Evolutionary conservation across 2,888 invertebrate species (phyloP), one percentile per base, ranked within the genome.

Genomic region (Acrocyrtus sp.): DNA sequence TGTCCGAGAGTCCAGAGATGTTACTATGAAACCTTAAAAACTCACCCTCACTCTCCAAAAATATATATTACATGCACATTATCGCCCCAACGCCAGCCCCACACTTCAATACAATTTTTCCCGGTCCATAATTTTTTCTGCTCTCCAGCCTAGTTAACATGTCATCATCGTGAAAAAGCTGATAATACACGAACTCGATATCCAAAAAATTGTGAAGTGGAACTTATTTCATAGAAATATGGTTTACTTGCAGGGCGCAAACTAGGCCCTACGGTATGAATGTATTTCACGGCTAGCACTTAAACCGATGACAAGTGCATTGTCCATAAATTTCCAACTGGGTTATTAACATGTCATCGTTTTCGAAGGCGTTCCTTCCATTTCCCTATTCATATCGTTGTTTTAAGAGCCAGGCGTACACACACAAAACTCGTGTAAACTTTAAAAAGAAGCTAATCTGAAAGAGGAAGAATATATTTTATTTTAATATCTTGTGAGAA

Each of bases 321-420:
- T 56, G 34, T 67, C 72, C 76, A 79, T 79, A 79, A 79, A 79
- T 79, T 77, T 76, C 61, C 69, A 65, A 78, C 75, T 62, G 79
- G 76, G 78, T 79, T 79, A 79, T 79, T 79, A 79, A 79, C 75
- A 75, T 79, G 79, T 79, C 79, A 78, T 75, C 69, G 74, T 60
- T 65, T 68, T 69, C 67, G 39, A 63, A 78, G 79, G 79, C 79
- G 79, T 79, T 77, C 72, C 60, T 74, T n/a, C 51, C 54, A 72
- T 69, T 72, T 54, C 50, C 51, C 56, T 39, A 4, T 27, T 53
- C 26, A 51, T 3, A 19, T 39, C 43, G n/a, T n/a, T n/a, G n/a
- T n/a, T n/a, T n/a, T n/a, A n/a, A n/a, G n/a, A n/a, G n/a, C n/a
- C n/a, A n/a, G n/a, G n/a, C n/a, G n/a, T n/a, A n/a, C n/a, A n/a